Percentiles rank a stretch among this genome's conserved stretches.
phyloP scores from a whole-genome alignment of 2,113 vertebrate genomes.

The Otus sunia region DNA sequence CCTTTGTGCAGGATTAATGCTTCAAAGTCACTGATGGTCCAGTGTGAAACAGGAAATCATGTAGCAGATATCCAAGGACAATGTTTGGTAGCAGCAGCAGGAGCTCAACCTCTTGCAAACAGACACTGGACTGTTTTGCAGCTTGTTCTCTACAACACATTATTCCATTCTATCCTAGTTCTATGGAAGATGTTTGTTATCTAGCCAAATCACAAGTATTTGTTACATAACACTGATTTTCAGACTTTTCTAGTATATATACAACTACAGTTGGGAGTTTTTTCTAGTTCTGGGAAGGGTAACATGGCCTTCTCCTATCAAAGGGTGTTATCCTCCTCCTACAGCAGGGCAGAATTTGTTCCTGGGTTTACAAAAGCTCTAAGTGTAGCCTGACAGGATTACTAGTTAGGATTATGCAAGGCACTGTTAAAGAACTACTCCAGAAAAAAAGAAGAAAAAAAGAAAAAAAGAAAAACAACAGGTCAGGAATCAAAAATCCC shows the following conservation, averaged over 20 bases:
- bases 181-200: neutral
- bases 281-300: neutral
- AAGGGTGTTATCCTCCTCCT: neutral
- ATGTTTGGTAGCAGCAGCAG: neutral
- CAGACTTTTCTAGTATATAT: neutral
- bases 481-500: neutral
- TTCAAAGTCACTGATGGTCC: neutral
- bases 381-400: neutral
- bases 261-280: neutral
- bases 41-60: neutral
- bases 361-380: neutral
- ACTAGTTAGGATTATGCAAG: neutral
- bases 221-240: neutral
- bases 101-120: neutral
- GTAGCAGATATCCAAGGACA: neutral
- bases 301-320: neutral
- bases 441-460: fast-evolving
- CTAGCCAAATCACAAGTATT: neutral
- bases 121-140: neutral
- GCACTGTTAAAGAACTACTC: neutral
- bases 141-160: neutral
- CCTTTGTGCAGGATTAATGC: neutral
- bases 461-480: neutral
- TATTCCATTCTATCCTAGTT: neutral
- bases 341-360: neutral